Evolutionary conservation across 2,113 vertebrate genomes (phyloP).

Genomic region (Plecturocebus donacophilus): DNA sequence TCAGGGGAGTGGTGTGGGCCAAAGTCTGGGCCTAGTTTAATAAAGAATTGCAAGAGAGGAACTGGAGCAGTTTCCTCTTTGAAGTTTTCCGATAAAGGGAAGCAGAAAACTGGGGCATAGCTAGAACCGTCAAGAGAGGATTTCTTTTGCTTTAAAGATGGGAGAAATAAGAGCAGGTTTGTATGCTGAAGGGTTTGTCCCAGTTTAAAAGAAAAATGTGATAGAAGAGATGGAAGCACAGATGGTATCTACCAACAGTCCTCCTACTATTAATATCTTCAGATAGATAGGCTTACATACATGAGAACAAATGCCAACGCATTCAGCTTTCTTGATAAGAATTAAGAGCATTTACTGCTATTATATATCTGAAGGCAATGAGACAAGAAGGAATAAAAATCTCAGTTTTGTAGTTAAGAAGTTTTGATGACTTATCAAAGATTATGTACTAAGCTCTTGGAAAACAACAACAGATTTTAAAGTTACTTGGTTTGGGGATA

Average conservation of each 20-base stretch:
- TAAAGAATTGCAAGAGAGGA: background rate
- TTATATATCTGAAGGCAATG: background rate
- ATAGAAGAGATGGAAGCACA: background rate
- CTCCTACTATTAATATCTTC: background rate
- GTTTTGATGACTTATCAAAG: background rate
- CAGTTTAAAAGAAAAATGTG: background rate
- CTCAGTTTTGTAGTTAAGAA: background rate
- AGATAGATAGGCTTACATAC: background rate
- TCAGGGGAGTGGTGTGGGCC: background rate
- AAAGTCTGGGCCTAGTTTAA: background rate
- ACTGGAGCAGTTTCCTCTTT: background rate
- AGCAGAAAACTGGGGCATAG: background rate
- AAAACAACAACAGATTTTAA: slow-evolving; percentile 30
- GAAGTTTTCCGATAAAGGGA: background rate
- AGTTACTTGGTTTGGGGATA: background rate
- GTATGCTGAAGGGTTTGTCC: background rate
- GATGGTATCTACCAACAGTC: background rate
- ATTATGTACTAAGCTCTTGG: background rate
- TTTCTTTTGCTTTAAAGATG: slow-evolving; percentile 22
- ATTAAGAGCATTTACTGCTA: slow-evolving; percentile 6
- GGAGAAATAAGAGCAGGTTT: background rate
- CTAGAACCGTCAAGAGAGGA: background rate
- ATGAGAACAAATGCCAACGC: background rate
- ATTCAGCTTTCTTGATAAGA: background rate
- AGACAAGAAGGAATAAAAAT: background rate